Conservation (phyloP, 2,797 vertebrate species). For the Poecilia gillii region DNA sequence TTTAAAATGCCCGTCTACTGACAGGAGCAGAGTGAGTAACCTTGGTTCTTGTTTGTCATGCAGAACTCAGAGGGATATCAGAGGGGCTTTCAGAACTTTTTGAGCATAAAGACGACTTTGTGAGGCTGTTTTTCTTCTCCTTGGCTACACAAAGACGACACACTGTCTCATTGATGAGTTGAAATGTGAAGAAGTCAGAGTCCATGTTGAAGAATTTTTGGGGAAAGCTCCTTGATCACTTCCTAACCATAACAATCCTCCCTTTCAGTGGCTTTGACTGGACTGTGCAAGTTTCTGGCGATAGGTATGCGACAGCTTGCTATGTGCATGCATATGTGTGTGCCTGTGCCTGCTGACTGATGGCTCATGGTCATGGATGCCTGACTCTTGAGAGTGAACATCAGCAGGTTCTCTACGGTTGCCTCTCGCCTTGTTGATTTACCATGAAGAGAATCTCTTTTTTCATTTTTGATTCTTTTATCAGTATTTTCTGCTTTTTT, state of each 20-base stretch:
- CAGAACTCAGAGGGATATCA: constrained; percentile 20
- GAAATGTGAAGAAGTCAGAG: constrained; percentile 81
- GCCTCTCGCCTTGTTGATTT: constrained; percentile 30
- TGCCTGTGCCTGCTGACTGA: constrained; percentile 51
- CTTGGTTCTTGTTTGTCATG: constrained; percentile 12
- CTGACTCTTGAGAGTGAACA: constrained; percentile 45
- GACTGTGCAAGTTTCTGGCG: constrained; percentile 44
- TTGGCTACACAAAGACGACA: constrained; percentile 61
- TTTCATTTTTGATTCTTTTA: constrained; percentile 9
- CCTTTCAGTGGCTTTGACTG: constrained; percentile 53
- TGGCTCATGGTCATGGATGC: constrained; percentile 58
- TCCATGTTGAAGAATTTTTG: constrained; percentile 76
- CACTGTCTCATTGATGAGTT: constrained; percentile 67
- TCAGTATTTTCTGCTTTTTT: not conserved
- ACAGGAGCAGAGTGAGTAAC: constrained; percentile 14
- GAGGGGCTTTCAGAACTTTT: constrained; percentile 20
- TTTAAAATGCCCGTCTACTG: constrained; percentile 20
- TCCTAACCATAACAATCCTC: constrained; percentile 56
- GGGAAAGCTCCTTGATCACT: constrained; percentile 67
- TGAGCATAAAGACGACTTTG: constrained; percentile 69
- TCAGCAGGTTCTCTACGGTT: constrained; percentile 44
- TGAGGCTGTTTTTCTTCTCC: constrained; percentile 47
- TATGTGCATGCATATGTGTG: constrained; percentile 25
- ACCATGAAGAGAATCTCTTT: constrained; percentile 19
- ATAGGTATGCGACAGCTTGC: constrained; percentile 45